Evolutionary conservation across 2,113 vertebrate genomes (phyloP), one percentile per base, ranked within the genome.

Genomic region (Hystrix brachyura): DNA sequence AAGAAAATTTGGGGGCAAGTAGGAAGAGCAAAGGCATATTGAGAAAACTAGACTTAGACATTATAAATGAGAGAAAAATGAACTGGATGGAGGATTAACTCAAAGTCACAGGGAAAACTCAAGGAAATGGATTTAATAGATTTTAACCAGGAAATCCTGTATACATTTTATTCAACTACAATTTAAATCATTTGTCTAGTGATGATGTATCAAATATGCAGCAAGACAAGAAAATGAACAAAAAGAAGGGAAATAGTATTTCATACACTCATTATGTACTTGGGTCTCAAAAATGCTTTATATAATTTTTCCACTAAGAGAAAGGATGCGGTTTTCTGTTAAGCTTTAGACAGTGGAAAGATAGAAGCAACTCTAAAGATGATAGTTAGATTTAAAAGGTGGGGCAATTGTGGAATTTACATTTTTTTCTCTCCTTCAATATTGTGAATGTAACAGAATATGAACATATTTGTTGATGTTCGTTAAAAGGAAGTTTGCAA

Each of bases 271-370:
- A 7, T 53, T 74, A 60, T 14, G 4, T 91, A 32, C 51, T 43
- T 79, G 19, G 12, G 4, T 86, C 8, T 82, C 43, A 51, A 81
- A 90, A 67, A 25, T 4, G 27, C 0, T 97, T 81, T 92, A 19
- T n/a, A 6, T 67, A 85, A 81, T 85, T 11, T 46, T 57, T 60
- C 65, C n/a, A 90, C 15, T 69, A 72, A 55, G 53, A 71, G n/a
- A 90, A 86, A 88, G n/a, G 38, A 79, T 86, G n/a, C 60, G 38
- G 0, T 81, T 93, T 96, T 78, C 78, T 53, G 27, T 82, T 71
- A 74, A 90, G 55, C 29, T 86, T 5, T 21, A 65, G 89, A 48
- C 5, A 81, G 38, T 9, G 3, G 29, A 89, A 69, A 6, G 11
- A 8, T 57, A 8, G 51, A 89, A 86, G 55, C 15, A 71, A 69